A percentile compares a stretch with the other conserved stretches of the same genome.
Conservation (phyloP, 2,797 vertebrate species). For the Holocentrus rufus region DNA sequence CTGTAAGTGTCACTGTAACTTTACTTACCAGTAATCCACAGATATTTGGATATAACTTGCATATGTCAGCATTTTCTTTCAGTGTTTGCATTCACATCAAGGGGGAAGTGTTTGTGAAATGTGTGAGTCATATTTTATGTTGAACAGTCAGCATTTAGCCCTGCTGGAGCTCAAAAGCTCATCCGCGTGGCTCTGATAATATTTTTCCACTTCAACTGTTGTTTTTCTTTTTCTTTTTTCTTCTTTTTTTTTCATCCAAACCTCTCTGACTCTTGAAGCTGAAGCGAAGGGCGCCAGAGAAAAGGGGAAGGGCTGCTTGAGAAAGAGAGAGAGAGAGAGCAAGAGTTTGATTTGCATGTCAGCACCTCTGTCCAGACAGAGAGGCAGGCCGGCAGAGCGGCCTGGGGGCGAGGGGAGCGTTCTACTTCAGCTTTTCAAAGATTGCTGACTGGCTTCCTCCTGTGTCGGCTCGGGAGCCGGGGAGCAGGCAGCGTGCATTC, state of each 20-base stretch:
- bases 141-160: conserved; percentile 18
- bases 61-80: not conserved
- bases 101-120: conserved; percentile 32
- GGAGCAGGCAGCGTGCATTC: conserved; percentile 75
- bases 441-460: conserved; percentile 82
- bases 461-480: conserved; percentile 62
- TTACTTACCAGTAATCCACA: conserved; percentile 15
- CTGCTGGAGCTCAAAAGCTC: conserved; percentile 40
- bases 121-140: conserved; percentile 36
- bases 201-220: conserved; percentile 68
- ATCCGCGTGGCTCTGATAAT: conserved; percentile 59
- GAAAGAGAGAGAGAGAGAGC: conserved; percentile 22
- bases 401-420: conserved; percentile 54
- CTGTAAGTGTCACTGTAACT: conserved; percentile 17
- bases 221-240: conserved; percentile 14
- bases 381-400: conserved; percentile 60
- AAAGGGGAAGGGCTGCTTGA: conserved; percentile 2
- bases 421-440: conserved; percentile 75
- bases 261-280: conserved; percentile 40
- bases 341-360: conserved; percentile 71
- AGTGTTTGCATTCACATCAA: conserved; percentile 36
- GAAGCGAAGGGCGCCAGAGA: conserved; percentile 19
- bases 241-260: conserved; percentile 21
- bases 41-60: conserved; percentile 4
- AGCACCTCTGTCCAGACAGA: conserved; percentile 72